Percentiles rank a stretch among this genome's conserved stretches.
phyloP scores from a whole-genome alignment of 2,888 invertebrate species.

The Prenolepis imparis region DNA sequence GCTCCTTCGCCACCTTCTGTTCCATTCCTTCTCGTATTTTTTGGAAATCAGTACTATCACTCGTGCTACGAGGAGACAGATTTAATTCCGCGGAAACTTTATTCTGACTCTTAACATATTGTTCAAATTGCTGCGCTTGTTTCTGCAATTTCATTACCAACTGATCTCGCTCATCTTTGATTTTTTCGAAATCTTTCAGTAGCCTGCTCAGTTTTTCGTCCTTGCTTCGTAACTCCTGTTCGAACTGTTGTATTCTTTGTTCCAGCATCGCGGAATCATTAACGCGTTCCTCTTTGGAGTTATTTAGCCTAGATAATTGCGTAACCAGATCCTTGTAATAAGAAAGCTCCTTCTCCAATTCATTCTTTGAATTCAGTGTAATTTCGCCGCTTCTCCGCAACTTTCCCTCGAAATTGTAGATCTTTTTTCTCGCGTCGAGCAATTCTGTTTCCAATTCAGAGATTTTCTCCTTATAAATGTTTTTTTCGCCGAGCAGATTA shows the following conservation, averaged over 20 bases:
- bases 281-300: conserved; percentile 72
- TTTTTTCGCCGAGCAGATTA: conserved; percentile 75
- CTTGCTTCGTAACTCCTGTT: conserved; percentile 78
- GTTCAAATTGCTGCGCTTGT: conserved; percentile 90
- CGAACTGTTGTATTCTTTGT: conserved; percentile 78
- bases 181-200: conserved; percentile 78
- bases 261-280: conserved; percentile 70
- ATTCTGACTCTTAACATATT: conserved; percentile 88
- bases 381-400: conserved; percentile 72
- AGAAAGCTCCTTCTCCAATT: conserved; percentile 77
- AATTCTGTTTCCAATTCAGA: conserved; percentile 87
- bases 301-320: conserved; percentile 73
- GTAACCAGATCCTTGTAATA: conserved; percentile 77
- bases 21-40: conserved; percentile 86
- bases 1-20: conserved; percentile 89
- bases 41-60: conserved; percentile 84
- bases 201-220: conserved; percentile 74
- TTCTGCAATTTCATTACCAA: conserved; percentile 88
- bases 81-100: conserved; percentile 82
- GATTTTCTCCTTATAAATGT: conserved; percentile 86
- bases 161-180: conserved; percentile 88
- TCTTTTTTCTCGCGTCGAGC: conserved; percentile 80
- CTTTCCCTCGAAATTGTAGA: conserved; percentile 83
- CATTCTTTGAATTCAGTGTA: conserved; percentile 65
- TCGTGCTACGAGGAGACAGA: conserved; percentile 76